Base-by-base conservation (phyloP, 2,888 invertebrate species). In the Petrolisthes cinctipes region DNA sequence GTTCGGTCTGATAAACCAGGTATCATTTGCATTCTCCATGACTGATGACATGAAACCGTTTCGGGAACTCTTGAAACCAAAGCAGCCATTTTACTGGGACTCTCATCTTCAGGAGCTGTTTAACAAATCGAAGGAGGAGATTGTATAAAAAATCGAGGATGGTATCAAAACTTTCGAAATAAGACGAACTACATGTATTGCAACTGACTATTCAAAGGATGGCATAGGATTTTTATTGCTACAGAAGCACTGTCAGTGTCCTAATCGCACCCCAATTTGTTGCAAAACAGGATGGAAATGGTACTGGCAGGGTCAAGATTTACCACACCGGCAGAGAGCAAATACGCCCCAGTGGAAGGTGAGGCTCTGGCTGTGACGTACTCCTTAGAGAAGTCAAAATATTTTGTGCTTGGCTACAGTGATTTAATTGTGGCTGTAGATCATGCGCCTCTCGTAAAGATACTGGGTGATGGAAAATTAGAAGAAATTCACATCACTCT, bases 151-250 rank as follows among this genome's bases (percentile, higher is more conserved):
- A 57, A 57, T 85, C 20, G 20, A 73, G 75, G 66, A 82, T 4
- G 82, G 81, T 54, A 85, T 88, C 7, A 51, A 14, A 5, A 83
- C 84, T 17, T 84, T 86, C 66, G 82, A 85, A 57, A 57, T 56
- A 4, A 54, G 37, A 6, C 82, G 23, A 7, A 82, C 85, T 14
- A 89, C 86, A 1, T 89, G 86, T 53, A 56, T 85, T 9, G 85
- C 89, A 17, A 85, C 88, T 56, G 88, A 89, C 73, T 82, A 66
- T 80, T 76, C 71, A 4, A 66, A 66, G 68, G 54, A 57, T 4
- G 82, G 85, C 53, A 73, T 14, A 61, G 14, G 14, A 11, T 11
- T 7, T 61, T 14, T 73, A 73, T 73, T 73, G 23, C 23, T 73
- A 73, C 73, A 73, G 73, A 73, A 73, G n/a, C 73, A 73, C 73